Evolutionary conservation across 1,140 invertebrate species (phyloP), one percentile per base, ranked within the genome.

Genomic region (Pentalonia nigronervosa): DNA sequence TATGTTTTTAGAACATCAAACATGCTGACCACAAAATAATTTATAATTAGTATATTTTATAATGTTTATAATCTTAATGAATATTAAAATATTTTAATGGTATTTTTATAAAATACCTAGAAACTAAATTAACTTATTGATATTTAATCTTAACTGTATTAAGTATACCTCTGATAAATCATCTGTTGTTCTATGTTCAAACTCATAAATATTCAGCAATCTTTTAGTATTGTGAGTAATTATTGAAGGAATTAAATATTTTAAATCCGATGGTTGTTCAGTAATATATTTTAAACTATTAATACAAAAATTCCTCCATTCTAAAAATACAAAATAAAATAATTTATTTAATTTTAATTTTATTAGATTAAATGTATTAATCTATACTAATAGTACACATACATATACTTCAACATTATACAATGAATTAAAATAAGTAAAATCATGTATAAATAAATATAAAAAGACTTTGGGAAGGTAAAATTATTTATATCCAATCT

Each of bases 171-270:
- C 8, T 48, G 67, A 25, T 36, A 83, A 83, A 67, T 90, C 30
- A 45, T 90, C 36, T 30, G 87, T 36, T 36, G 48, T 11, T 53
- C 56, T 90, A 30, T 30, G 53, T 60, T 81, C 81, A 11, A 21
- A 36, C 14, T 90, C 21, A 90, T 90, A 90, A 11, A 90, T 89
- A 67, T 90, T 48, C 23, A 93, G n/a, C 50, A 93, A 83, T 53
- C 60, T 47, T 20, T 76, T 76, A 41, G 94, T 94, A 94, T 96
- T 96, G 48, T 95, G 94, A 6, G 95, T 95, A 94, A 96, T 94
- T 45, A 96, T 94, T 50, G 96, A 96, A 94, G 96, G 95, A 93
- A 96, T 94, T 93, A 96, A 94, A 94, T 95, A 94, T 94, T 94
- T 94, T 94, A 94, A 89, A 76, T 94, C 94, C 94, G 96, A 93